A percentile compares a stretch with the other conserved stretches of the same genome.
These are phyloP conservation scores for Zaprionus africanus DNA, from an alignment of 1,140 invertebrate species.

Conservation along the genomic window DNA sequence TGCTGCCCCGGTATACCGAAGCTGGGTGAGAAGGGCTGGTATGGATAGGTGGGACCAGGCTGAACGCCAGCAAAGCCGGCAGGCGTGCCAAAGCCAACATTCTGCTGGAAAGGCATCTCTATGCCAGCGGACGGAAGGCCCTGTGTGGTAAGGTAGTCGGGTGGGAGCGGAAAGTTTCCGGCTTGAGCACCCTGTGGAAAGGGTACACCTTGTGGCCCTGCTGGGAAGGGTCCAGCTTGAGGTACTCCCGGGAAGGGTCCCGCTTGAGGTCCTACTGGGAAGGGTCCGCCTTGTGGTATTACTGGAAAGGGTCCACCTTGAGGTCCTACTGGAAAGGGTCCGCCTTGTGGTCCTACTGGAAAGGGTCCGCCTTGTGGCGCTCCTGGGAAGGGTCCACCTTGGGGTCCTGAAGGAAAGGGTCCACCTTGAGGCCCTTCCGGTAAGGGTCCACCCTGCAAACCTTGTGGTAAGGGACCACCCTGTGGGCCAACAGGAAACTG, in stretches of 20 bases:
- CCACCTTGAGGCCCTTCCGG: not conserved
- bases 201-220: conserved; percentile 9
- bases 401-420: conserved; percentile 9
- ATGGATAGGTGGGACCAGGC: conserved; percentile 45
- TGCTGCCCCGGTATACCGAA: conserved; percentile 43
- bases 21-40: conserved; percentile 49
- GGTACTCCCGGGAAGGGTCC: not conserved
- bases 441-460: not conserved
- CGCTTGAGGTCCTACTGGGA: conserved; percentile 20
- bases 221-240: conserved; percentile 17
- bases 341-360: conserved; percentile 1
- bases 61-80: conserved; percentile 43
- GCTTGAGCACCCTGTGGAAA: conserved; percentile 13
- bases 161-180: conserved; percentile 5
- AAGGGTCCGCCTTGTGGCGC: conserved; percentile 7
- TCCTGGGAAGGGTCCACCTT: conserved; percentile 11
- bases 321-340: conserved; percentile 6
- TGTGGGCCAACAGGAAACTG: conserved; percentile 18
- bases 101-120: conserved; percentile 46
- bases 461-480: conserved; percentile 14
- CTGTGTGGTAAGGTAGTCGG: conserved; percentile 60
- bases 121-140: conserved; percentile 48
- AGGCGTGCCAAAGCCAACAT: conserved; percentile 48
- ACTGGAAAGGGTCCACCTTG: conserved; percentile 16
- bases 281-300: not conserved